phyloP scores from a whole-genome alignment of 64 coral and sea anemone genomes.

The Stichodactyla helianthus region DNA sequence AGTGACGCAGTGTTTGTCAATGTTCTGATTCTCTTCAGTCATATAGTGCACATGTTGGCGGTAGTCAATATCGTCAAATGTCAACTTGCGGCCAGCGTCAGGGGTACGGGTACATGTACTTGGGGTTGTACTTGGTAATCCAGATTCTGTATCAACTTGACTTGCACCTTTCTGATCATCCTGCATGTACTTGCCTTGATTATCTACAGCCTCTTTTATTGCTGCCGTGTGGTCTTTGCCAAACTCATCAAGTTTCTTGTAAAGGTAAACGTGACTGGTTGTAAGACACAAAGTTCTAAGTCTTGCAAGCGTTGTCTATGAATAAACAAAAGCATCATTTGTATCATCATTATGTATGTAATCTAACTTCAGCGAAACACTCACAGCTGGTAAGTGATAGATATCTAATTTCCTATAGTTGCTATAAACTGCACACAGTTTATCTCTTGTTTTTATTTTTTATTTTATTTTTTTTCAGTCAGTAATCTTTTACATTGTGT shows the following conservation, averaged over 20 bases:
- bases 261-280: slow-evolving; percentile 44
- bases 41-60: slow-evolving; percentile 56
- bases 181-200: slow-evolving; percentile 42
- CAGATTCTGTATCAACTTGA: slow-evolving; percentile 7
- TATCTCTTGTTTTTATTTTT: no score
- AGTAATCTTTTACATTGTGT: no score
- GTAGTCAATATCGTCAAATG: slow-evolving; percentile 50
- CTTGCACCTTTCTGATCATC: slow-evolving; percentile 2
- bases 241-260: slow-evolving; percentile 79
- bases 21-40: slow-evolving; percentile 53
- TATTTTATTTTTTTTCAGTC: no score
- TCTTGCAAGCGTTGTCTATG: slow-evolving; percentile 54
- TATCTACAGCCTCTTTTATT: slow-evolving; percentile 52
- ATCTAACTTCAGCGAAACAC: no score
- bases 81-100: slow-evolving; percentile 42
- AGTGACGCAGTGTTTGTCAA: slow-evolving; percentile 57
- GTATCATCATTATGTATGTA: no score
- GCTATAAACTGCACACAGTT: no score
- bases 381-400: no score
- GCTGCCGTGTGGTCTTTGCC: slow-evolving; percentile 54
- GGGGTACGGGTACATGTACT: not conserved
- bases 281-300: slow-evolving; percentile 32
- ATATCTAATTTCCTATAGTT: no score
- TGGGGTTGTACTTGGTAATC: not conserved
- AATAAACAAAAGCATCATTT: not conserved